Conservation (phyloP, 2,113 vertebrate species). For the Talpa occidentalis region DNA sequence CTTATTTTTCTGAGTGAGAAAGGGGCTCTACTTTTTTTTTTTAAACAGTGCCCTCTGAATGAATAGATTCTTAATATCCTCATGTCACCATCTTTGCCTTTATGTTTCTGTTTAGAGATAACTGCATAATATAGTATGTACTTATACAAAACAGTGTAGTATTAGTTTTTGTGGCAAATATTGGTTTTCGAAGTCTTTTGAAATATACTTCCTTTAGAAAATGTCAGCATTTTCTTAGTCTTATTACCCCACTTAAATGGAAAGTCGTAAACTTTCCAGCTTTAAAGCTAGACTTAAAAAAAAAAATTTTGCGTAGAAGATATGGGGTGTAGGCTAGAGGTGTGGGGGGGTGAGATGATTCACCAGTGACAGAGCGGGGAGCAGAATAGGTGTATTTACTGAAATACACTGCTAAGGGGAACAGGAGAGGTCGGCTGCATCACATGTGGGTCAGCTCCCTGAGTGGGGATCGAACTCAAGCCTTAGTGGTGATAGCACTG, state of each 20-base stretch:
- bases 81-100: background rate
- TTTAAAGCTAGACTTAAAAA: background rate
- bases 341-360: too few species aligned
- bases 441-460: too few species aligned
- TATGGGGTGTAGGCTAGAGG: too few species aligned
- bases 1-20: slow-evolving; percentile 25
- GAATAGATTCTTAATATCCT: background rate
- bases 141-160: background rate
- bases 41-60: slow-evolving; percentile 12
- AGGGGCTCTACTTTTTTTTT: slow-evolving; percentile 3
- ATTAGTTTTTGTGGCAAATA: slow-evolving; percentile 34
- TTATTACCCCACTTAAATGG: slow-evolving; percentile 8
- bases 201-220: slow-evolving; percentile 47
- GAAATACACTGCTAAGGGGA: too few species aligned
- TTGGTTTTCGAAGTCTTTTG: slow-evolving; percentile 49
- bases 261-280: slow-evolving; percentile 25
- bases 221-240: slow-evolving; percentile 1
- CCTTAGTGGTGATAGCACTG: too few species aligned
- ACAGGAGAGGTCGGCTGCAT: too few species aligned
- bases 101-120: slow-evolving; percentile 38
- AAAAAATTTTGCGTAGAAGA: too few species aligned
- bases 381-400: too few species aligned
- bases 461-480: too few species aligned
- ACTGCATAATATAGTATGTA: background rate
- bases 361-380: too few species aligned